A percentile compares a stretch with the other conserved stretches of the same genome.
Evolutionary conservation across 2,888 invertebrate genomes (phyloP).

Genomic region (Halictus quadricinctus): DNA sequence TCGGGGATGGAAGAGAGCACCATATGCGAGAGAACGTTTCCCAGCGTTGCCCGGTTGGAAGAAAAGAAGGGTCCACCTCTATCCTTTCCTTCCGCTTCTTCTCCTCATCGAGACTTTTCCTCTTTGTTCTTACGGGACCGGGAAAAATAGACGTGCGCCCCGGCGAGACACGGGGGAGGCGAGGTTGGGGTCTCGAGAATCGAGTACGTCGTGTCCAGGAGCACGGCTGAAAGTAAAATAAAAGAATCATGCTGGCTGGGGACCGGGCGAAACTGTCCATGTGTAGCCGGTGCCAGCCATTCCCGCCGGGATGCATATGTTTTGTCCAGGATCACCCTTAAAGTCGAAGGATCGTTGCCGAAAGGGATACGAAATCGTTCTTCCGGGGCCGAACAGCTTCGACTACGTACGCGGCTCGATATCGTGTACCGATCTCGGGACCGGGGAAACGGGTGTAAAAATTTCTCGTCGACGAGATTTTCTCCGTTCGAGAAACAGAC

Average conservation of each 20-base stretch:
- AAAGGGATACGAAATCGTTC: background rate
- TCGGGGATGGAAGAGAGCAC: slow-evolving; percentile 65
- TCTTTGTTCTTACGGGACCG: slow-evolving; percentile 53
- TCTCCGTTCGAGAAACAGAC: background rate
- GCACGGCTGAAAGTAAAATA: slow-evolving; percentile 78
- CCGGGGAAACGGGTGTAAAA: background rate
- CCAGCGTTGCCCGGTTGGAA: slow-evolving; percentile 39
- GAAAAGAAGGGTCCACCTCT: slow-evolving; percentile 5
- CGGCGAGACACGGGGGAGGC: slow-evolving; percentile 7
- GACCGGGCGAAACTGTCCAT: slow-evolving; percentile 66
- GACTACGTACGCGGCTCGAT: background rate
- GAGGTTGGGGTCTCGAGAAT: slow-evolving; percentile 61
- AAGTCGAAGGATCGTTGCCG: slow-evolving; percentile 27
- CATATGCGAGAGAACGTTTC: slow-evolving; percentile 71
- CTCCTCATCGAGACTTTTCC: slow-evolving; percentile 41
- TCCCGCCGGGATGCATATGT: slow-evolving; percentile 54
- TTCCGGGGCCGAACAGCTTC: background rate
- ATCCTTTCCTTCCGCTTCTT: slow-evolving; percentile 54
- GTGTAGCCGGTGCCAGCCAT: slow-evolving; percentile 50
- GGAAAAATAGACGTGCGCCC: slow-evolving; percentile 49
- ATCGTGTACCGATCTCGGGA: background rate
- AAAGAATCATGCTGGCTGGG: slow-evolving; percentile 81
- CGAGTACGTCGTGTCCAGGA: slow-evolving; percentile 71
- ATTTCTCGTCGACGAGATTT: background rate
- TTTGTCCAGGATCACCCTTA: slow-evolving; percentile 61